phyloP scores from a whole-genome alignment of 2,888 invertebrate species.

The Euplagia quadripunctaria region DNA sequence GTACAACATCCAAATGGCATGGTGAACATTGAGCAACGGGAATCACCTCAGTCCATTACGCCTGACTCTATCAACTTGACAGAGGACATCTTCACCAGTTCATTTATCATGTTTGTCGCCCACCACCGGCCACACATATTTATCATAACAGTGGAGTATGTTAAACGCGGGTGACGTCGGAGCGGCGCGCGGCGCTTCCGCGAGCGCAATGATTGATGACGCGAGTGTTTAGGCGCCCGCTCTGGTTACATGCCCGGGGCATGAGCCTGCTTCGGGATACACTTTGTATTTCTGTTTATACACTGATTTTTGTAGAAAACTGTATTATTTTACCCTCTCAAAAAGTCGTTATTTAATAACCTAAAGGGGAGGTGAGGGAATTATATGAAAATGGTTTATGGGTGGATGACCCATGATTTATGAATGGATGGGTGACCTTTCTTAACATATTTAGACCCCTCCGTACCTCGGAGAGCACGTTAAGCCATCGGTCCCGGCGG shows the following conservation, averaged over 20 bases:
- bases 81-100: slow-evolving; percentile 4
- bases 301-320: not conserved
- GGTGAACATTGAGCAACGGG: not conserved
- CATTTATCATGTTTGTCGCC: slow-evolving; percentile 20
- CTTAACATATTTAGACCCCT: no score
- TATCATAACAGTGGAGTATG: slow-evolving; percentile 27
- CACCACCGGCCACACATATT: slow-evolving; percentile 10
- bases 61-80: slow-evolving; percentile 13
- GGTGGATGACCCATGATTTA: no score
- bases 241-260: slow-evolving; percentile 49
- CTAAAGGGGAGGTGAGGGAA: not conserved
- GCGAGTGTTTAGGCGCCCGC: slow-evolving; percentile 52
- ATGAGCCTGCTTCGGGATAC: no score
- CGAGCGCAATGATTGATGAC: slow-evolving; percentile 57
- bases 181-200: slow-evolving; percentile 3
- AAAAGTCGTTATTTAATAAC: not conserved
- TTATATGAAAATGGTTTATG: not conserved
- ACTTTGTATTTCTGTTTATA: not conserved
- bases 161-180: slow-evolving; percentile 28
- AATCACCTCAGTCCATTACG: not conserved
- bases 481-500: no score
- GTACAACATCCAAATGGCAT: not conserved
- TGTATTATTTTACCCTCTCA: not conserved
- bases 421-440: no score
- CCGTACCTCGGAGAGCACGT: no score